Evolutionary conservation across 2,888 invertebrate species (phyloP).

Genomic region (Glaucopsyche alexis): DNA sequence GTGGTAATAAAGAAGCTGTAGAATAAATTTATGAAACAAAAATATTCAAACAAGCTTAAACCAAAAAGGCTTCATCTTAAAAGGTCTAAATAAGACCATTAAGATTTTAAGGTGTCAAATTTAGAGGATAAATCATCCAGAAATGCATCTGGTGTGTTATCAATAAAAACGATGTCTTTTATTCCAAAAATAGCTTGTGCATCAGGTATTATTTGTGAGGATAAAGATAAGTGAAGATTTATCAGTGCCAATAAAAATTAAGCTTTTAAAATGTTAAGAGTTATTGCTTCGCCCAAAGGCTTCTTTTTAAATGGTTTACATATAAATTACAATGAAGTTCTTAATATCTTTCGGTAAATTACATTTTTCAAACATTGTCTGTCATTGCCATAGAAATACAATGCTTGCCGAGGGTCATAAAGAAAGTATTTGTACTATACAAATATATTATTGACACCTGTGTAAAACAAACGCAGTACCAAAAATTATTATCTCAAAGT

Average conservation of each 20-base stretch:
- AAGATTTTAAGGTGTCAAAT: slow-evolving; percentile 35
- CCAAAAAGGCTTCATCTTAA: slow-evolving; percentile 38
- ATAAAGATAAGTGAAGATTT: slow-evolving; percentile 22
- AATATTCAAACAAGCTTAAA: slow-evolving; percentile 31
- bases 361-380: no score
- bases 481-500: no score
- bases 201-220: not conserved
- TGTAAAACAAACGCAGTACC: no score
- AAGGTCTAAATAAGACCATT: slow-evolving; percentile 37
- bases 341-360: no score
- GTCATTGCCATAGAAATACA: no score
- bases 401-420: no score
- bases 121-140: slow-evolving; percentile 31
- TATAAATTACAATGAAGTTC: not conserved
- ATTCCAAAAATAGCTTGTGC: slow-evolving; percentile 5
- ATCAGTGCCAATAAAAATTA: slow-evolving; percentile 9
- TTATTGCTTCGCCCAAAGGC: not conserved
- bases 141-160: not conserved
- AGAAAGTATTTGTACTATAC: no score
- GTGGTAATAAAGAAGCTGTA: slow-evolving; percentile 32
- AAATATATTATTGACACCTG: no score
- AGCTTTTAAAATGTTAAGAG: slow-evolving; percentile 1
- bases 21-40: slow-evolving; percentile 34
- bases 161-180: slow-evolving; percentile 26
- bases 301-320: not conserved